phyloP scores from a whole-genome alignment of 2,888 invertebrate species.

The Sarcophaga caerulescens region DNA sequence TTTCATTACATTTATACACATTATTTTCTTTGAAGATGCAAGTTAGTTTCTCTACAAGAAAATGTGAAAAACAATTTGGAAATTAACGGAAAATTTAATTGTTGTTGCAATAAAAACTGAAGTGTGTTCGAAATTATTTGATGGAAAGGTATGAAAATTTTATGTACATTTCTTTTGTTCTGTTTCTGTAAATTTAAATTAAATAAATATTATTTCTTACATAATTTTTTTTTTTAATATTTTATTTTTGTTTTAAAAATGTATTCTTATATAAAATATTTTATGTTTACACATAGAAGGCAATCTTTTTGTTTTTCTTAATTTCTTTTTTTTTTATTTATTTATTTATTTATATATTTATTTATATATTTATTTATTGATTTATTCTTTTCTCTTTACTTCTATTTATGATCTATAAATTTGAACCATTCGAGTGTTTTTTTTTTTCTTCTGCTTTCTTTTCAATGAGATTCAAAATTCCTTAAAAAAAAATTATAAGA shows the following conservation, averaged over 20 bases:
- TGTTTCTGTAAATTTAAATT: neutral
- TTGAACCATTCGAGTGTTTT: conserved; percentile 40
- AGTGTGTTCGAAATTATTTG: neutral
- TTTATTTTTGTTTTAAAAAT: conserved; percentile 39
- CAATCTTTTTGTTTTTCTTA: conserved; percentile 56
- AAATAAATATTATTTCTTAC: conserved; percentile 11
- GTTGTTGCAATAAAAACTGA: no score
- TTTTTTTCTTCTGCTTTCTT: no score
- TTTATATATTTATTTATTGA: no score
- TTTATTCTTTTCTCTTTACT: no score
- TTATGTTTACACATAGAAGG: conserved; percentile 70
- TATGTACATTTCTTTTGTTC: conserved; percentile 28
- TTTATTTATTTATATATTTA: no score
- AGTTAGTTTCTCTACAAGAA: no score
- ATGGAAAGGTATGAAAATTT: neutral
- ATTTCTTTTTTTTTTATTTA: conserved; percentile 25
- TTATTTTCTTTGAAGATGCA: neutral
- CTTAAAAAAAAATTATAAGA: neutral
- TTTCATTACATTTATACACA: conserved; percentile 4
- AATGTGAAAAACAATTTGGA: no score
- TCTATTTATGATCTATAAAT: conserved; percentile 38
- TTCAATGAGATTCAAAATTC: conserved; percentile 57
- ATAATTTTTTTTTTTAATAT: conserved; percentile 2
- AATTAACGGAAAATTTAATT: no score
- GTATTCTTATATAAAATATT: conserved; percentile 62